phyloP scores from a whole-genome alignment of 1,140 invertebrate genomes.

The Wiebesia pumilae region DNA sequence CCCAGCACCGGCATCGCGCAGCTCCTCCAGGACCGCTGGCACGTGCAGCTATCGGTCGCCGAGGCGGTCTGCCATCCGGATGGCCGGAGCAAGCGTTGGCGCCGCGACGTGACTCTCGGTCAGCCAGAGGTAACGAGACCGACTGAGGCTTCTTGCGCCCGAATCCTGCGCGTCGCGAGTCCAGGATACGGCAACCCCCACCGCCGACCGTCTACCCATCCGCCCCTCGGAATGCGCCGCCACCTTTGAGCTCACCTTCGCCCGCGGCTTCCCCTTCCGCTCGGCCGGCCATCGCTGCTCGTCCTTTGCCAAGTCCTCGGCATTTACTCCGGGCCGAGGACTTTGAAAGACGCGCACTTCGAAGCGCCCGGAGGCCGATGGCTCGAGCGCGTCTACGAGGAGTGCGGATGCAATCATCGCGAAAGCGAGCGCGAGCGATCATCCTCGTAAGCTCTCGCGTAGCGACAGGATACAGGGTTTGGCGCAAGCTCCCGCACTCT shows the following conservation, averaged over 20 bases:
- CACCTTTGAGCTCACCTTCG: no score
- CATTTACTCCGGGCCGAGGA: no score
- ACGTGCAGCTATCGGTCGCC: not conserved
- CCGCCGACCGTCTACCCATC: not conserved
- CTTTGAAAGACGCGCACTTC: no score
- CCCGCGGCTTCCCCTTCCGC: no score
- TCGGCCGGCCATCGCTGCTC: not conserved
- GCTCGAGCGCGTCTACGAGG: no score
- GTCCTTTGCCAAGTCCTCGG: no score
- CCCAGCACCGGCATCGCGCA: not conserved
- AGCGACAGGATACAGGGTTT: not conserved
- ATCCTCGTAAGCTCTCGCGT: no score
- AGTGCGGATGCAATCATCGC: no score
- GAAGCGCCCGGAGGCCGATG: no score
- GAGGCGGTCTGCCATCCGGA: not conserved
- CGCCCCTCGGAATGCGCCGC: not conserved
- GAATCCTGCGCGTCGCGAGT: slow-evolving; percentile 20
- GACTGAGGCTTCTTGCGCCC: slow-evolving; percentile 33
- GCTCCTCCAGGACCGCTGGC: not conserved
- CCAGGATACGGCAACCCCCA: slow-evolving; percentile 6
- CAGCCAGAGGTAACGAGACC: slow-evolving; percentile 31
- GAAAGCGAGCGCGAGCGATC: no score
- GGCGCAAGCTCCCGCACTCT: not conserved
- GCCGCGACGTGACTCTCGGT: slow-evolving; percentile 16
- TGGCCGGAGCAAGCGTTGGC: not conserved